Base-by-base conservation (phyloP, 2,888 invertebrate genomes). In the Aspidiotus destructor region DNA sequence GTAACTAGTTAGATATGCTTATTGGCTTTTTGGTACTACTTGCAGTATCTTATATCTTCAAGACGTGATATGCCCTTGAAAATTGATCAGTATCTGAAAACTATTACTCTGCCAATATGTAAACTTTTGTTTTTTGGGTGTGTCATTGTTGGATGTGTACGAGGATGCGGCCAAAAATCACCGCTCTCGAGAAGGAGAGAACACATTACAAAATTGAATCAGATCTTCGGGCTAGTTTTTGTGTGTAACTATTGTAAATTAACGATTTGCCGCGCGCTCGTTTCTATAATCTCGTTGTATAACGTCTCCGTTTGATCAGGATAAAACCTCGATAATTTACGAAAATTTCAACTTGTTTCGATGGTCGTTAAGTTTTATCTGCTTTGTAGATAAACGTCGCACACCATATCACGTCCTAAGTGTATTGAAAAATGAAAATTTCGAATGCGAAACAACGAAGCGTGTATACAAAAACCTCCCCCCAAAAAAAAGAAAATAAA, bases 291-390 rank as follows among this genome's bases (percentile, higher is more conserved):
- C 28, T 28, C 28, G 28, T 28, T 28, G 28, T 28, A 48, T 48
- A 11, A 48, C 6, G 48, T 48, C 48, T 6, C 48, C 11, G 28
- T 28, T 48, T 13, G n/a, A 48, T 48, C n/a, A 13, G 11, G 48
- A 48, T 48, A 48, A 48, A 48, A 48, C 48, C 48, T n/a, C 48
- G 48, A 48, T 48, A 48, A 48, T 48, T 48, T 48, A n/a, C 28
- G 28, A 28, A n/a, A 48, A 48, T 11, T 48, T n/a, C 11, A 48
- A 48, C 48, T 48, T n/a, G 48, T 48, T n/a, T 6, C n/a, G 11
- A 11, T 48, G 48, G 48, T 48, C n/a, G 48, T 48, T 48, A 48
- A 48, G n/a, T 48, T 48, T 48, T 48, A 48, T 48, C 10, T 48
- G 48, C 48, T 48, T n/a, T 3, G 28, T 28, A 11, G 48, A 48